Evolutionary conservation across 2,797 vertebrate species (phyloP).

Genomic region (Muscicapa comitata): DNA sequence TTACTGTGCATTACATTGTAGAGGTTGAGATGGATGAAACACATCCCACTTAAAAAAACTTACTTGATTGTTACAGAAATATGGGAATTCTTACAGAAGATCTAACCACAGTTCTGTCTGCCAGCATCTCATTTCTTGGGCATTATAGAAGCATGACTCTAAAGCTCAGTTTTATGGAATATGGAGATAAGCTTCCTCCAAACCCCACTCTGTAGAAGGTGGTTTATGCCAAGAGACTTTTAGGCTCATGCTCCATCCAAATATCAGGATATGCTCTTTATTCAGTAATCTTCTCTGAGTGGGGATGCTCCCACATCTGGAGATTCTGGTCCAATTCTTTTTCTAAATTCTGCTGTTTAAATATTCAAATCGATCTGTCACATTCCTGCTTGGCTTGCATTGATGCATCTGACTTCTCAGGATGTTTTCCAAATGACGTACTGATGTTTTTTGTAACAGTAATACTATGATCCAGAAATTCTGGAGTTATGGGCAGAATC

Average conservation of each 20-base stretch:
- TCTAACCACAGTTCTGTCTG: neutral
- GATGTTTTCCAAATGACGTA: conserved; percentile 11
- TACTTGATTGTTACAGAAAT: neutral
- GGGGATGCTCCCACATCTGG: neutral
- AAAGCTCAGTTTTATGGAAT: neutral
- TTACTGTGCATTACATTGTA: neutral
- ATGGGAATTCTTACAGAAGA: neutral
- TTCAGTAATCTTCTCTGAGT: neutral
- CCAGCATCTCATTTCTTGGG: neutral
- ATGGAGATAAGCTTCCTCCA: neutral
- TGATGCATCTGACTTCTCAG: conserved; percentile 5
- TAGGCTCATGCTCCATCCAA: neutral
- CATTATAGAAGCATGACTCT: neutral
- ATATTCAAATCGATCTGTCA: conserved; percentile 2
- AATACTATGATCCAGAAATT: neutral
- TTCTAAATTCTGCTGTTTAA: neutral
- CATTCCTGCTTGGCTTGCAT: neutral
- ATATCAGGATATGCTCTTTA: neutral
- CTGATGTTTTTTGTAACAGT: neutral
- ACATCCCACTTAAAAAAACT: neutral
- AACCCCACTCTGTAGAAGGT: neutral
- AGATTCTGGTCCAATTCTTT: neutral
- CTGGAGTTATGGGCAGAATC: neutral
- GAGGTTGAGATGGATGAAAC: neutral
- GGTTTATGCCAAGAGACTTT: neutral